These are phyloP conservation scores for Hybos culiciformis DNA, from an alignment of 2,888 invertebrate species.

Conservation along the genomic window DNA sequence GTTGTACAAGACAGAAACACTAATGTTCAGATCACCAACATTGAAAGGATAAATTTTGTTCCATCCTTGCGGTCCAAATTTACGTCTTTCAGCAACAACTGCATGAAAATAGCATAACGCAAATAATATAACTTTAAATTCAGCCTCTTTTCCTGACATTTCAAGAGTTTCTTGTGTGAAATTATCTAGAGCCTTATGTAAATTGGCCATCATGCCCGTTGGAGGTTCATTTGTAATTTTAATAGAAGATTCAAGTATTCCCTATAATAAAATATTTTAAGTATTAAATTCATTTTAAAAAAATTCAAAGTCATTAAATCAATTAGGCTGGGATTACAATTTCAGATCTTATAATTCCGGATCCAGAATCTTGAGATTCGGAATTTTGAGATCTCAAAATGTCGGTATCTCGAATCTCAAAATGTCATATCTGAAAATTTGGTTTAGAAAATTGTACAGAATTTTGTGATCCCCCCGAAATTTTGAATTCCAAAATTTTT, in stretches of 20 bases:
- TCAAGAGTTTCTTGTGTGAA: slow-evolving; percentile 91
- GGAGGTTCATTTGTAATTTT: slow-evolving; percentile 98
- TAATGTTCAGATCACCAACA: slow-evolving; percentile 84
- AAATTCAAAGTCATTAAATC: not conserved
- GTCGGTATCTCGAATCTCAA: too few relatives aligned
- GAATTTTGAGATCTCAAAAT: too few relatives aligned
- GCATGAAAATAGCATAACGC: slow-evolving; percentile 93
- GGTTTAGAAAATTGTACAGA: too few relatives aligned
- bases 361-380: too few relatives aligned
- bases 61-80: slow-evolving; percentile 94
- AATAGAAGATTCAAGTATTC: slow-evolving; percentile 87
- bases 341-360: too few relatives aligned
- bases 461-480: too few relatives aligned
- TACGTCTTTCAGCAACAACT: slow-evolving; percentile 82
- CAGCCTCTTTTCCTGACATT: slow-evolving; percentile 90
- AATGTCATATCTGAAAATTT: too few relatives aligned
- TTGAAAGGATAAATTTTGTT: slow-evolving; percentile 93
- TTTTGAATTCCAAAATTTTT: too few relatives aligned
- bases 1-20: slow-evolving; percentile 86
- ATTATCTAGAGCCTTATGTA: slow-evolving; percentile 89
- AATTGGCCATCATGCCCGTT: slow-evolving; percentile 90
- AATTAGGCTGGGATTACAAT: too few relatives aligned
- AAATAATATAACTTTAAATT: slow-evolving; percentile 89
- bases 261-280: slow-evolving; percentile 32
- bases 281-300: not conserved